Evolutionary conservation across 2,888 invertebrate species (phyloP).

Genomic region (Dorcus parallelipipedus): DNA sequence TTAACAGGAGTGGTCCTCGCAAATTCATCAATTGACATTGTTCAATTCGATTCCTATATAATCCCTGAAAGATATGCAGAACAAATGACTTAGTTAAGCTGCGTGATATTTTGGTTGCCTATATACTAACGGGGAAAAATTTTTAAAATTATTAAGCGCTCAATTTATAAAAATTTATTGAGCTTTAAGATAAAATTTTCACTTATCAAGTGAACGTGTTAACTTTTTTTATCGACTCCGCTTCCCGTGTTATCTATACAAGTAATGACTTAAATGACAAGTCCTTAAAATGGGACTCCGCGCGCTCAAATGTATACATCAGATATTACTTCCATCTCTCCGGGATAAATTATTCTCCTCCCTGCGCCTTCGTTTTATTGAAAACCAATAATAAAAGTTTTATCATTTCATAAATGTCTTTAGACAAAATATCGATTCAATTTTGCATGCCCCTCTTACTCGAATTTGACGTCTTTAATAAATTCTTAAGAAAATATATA

Average conservation of each 20-base stretch:
- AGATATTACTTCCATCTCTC: constrained; percentile 30
- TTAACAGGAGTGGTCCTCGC: no score
- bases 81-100: no score
- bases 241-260: constrained; percentile 32
- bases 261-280: constrained; percentile 35
- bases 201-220: constrained; percentile 31
- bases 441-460: no score
- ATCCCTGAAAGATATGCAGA: no score
- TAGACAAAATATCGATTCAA: not conserved
- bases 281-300: constrained; percentile 26
- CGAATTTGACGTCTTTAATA: no score
- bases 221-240: constrained; percentile 32
- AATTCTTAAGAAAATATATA: no score
- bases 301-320: constrained; percentile 18
- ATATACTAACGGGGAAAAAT: not conserved
- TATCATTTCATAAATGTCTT: constrained; percentile 7
- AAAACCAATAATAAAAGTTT: constrained; percentile 26
- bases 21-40: no score
- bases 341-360: constrained; percentile 30
- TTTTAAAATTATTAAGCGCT: not conserved
- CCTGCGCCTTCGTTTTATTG: constrained; percentile 17
- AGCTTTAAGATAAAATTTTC: constrained; percentile 27
- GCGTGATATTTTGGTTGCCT: constrained; percentile 3
- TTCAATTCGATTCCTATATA: no score
- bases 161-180: constrained; percentile 25